Evolutionary conservation across 2,888 invertebrate species (phyloP).

Genomic region (Tolmerus cingulatus): DNA sequence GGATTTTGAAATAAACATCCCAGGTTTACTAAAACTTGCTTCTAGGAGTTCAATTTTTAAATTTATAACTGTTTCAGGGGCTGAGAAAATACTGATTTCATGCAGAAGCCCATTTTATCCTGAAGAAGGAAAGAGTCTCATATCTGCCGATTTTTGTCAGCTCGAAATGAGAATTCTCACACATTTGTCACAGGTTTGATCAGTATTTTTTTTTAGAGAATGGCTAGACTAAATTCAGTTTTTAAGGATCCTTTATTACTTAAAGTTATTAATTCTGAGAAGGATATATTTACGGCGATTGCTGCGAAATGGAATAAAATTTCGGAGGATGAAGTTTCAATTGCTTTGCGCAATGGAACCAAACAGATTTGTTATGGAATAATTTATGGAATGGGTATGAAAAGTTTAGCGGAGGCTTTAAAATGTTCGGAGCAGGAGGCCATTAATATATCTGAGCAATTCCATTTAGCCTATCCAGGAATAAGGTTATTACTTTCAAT

Average conservation of each 20-base stretch:
- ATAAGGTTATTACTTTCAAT: slow-evolving; percentile 67
- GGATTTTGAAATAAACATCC: slow-evolving; percentile 72
- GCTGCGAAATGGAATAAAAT: slow-evolving; percentile 85
- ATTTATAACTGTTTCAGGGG: slow-evolving; percentile 43
- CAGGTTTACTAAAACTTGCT: slow-evolving; percentile 43
- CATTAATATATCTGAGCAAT: slow-evolving; percentile 77
- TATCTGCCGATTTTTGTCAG: slow-evolving; percentile 97
- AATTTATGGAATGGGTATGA: slow-evolving; percentile 95
- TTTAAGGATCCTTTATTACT: slow-evolving; percentile 73
- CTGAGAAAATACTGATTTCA: slow-evolving; percentile 55
- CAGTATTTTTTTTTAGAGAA: neutral
- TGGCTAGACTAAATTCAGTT: neutral
- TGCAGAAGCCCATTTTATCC: slow-evolving; percentile 77
- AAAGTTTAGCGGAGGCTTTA: slow-evolving; percentile 80
- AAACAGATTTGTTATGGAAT: slow-evolving; percentile 96
- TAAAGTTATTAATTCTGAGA: slow-evolving; percentile 71
- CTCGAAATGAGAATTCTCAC: slow-evolving; percentile 92
- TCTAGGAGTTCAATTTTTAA: neutral
- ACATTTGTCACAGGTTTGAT: slow-evolving; percentile 75
- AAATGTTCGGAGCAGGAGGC: slow-evolving; percentile 83
- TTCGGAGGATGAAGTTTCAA: slow-evolving; percentile 74
- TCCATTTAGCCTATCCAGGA: slow-evolving; percentile 78
- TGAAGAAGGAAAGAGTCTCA: slow-evolving; percentile 68
- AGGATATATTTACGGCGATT: slow-evolving; percentile 85
- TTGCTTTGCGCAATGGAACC: slow-evolving; percentile 81